phyloP scores from a whole-genome alignment of 1,140 invertebrate species.

The Brachionus sp. region DNA sequence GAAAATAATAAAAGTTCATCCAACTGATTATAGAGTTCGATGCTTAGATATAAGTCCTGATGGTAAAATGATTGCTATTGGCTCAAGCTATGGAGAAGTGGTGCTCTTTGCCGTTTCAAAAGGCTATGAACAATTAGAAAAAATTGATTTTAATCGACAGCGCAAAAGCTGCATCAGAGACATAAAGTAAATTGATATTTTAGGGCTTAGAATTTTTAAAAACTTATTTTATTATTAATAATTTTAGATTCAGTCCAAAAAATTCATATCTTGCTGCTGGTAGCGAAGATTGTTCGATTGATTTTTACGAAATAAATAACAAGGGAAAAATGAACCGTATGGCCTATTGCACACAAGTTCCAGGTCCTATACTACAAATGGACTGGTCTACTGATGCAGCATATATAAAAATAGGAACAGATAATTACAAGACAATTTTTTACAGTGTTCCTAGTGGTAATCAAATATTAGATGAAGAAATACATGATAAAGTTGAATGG shows the following conservation, averaged over 20 bases:
- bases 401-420: slow-evolving; percentile 56
- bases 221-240: not conserved
- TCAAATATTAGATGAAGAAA: slow-evolving; percentile 46
- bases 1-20: slow-evolving; percentile 51
- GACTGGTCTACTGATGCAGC: slow-evolving; percentile 59
- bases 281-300: slow-evolving; percentile 56
- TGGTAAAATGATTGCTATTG: slow-evolving; percentile 57
- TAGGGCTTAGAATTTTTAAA: no score
- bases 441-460: slow-evolving; percentile 54
- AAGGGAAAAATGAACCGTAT: slow-evolving; percentile 51
- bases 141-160: slow-evolving; percentile 23
- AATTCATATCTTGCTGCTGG: slow-evolving; percentile 55
- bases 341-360: slow-evolving; percentile 57
- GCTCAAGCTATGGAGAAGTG: slow-evolving; percentile 54
- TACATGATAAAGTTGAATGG: slow-evolving; percentile 56
- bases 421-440: slow-evolving; percentile 55
- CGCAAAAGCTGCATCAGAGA: slow-evolving; percentile 15
- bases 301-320: slow-evolving; percentile 56
- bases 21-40: slow-evolving; percentile 50
- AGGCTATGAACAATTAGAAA: not conserved
- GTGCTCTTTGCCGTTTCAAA: not conserved
- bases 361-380: slow-evolving; percentile 57
- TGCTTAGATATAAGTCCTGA: slow-evolving; percentile 54
- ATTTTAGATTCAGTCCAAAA: slow-evolving; percentile 56
- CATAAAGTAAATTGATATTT: slow-evolving; percentile 35